Conservation (phyloP, 2,797 vertebrate species). For the Chaunax sp. region DNA sequence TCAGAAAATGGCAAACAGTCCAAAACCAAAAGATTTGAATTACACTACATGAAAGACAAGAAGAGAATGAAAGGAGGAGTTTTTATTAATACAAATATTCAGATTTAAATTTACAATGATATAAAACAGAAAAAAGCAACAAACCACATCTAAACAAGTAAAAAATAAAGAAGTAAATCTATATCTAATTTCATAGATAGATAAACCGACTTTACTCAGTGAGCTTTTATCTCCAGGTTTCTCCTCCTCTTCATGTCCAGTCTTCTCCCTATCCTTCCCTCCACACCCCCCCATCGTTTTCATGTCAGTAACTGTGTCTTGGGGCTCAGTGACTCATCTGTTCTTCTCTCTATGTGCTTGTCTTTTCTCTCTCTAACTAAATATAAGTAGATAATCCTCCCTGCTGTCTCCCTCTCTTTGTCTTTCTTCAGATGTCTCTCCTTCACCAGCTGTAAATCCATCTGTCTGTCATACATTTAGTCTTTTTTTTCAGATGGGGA, state of each 20-base stretch:
- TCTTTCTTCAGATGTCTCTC: conserved; percentile 13
- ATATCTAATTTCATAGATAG: not conserved
- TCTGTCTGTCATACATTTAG: conserved; percentile 17
- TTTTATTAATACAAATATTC: too few species aligned
- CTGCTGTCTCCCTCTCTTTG: conserved; percentile 38
- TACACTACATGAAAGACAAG: too few species aligned
- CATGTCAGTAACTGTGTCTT: conserved; percentile 53
- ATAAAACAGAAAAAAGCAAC: too few species aligned
- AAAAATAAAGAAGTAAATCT: not conserved
- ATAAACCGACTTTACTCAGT: not conserved
- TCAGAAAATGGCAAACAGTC: too few species aligned
- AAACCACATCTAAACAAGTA: too few species aligned
- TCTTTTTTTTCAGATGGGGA: conserved; percentile 33
- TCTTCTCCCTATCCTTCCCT: conserved; percentile 14
- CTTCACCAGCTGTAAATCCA: conserved; percentile 3
- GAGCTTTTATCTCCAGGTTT: conserved; percentile 30
- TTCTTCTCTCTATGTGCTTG: conserved; percentile 18
- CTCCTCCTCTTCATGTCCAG: conserved; percentile 16
- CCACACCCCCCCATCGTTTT: conserved; percentile 22
- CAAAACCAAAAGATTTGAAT: too few species aligned
- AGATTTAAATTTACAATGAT: too few species aligned
- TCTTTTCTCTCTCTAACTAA: conserved; percentile 44
- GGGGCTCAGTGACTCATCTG: conserved; percentile 63
- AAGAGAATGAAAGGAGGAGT: too few species aligned
- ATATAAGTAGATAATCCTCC: conserved; percentile 60